phyloP scores from a whole-genome alignment of 64 coral and sea anemone genomes.

The Catalaphyllia jardinei region DNA sequence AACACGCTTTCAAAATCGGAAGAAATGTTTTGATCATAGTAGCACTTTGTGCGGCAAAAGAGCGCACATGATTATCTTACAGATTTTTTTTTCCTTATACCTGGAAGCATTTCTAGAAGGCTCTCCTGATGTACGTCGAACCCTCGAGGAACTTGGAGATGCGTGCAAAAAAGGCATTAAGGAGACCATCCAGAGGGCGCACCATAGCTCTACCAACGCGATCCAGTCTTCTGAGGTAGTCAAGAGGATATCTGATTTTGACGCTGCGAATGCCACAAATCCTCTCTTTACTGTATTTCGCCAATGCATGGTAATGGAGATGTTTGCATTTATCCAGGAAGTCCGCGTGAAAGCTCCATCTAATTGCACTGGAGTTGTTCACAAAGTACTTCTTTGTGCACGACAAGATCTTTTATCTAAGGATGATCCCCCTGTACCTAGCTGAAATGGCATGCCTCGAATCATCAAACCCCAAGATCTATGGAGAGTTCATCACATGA shows the following conservation, averaged over 20 bases:
- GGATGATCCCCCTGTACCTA: slow-evolving; percentile 47
- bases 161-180: slow-evolving; percentile 17
- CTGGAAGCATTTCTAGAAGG: slow-evolving; percentile 54
- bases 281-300: slow-evolving; percentile 42
- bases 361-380: slow-evolving; percentile 23
- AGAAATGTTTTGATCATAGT: no score
- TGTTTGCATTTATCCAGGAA: slow-evolving; percentile 28
- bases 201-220: background rate
- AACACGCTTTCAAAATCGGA: no score
- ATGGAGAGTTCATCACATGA: slow-evolving; percentile 30
- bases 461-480: slow-evolving; percentile 28
- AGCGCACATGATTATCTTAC: slow-evolving; percentile 49
- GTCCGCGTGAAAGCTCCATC: slow-evolving; percentile 29
- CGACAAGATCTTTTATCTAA: slow-evolving; percentile 29
- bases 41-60: slow-evolving; percentile 43
- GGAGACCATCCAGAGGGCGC: slow-evolving; percentile 3
- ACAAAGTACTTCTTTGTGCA: slow-evolving; percentile 60
- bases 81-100: slow-evolving; percentile 34
- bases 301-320: slow-evolving; percentile 44
- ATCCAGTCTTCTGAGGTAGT: slow-evolving; percentile 29
- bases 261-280: background rate
- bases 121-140: background rate
- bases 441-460: slow-evolving; percentile 30
- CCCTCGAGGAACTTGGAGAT: slow-evolving; percentile 8
- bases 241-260: slow-evolving; percentile 38